Base-by-base conservation (phyloP, 2,888 invertebrate genomes). In the Athrips mouffetella region DNA sequence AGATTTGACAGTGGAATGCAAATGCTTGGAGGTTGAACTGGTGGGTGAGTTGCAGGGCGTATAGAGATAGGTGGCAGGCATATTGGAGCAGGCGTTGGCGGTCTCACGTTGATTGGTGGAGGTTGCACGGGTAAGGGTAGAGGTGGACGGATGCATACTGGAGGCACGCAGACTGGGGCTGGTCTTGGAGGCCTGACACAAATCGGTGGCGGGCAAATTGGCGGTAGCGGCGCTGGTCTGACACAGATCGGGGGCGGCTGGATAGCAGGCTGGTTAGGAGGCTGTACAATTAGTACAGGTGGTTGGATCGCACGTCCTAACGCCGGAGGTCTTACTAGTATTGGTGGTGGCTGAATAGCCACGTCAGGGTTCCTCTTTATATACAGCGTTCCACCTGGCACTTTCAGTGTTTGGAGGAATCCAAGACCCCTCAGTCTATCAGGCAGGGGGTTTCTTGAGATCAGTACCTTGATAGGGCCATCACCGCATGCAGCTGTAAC, bases 311-410 rank as follows among this genome's bases (percentile, higher is more conserved):
- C 61, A 0, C 65, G 62, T 1, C n/a, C 33, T 0, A 76, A 80
- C 0, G 63, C 65, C 1, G 82, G 65, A 0, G 77, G 71, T 0
- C 33, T n/a, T 25, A 52, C 21, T 2, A 53, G 25, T 55, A 85
- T 78, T 0, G 84, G 62, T 0, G 85, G 80, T 0, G 82, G 81
- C 33, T 80, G 81, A 52, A 85, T 76, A 47, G 77, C 49, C 1
- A 80, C 67, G 54, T 80, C 79, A 1, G 84, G 82, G 21, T 71
- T 67, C 0, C 67, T 61, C 6, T 62, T 59, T 47, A 83, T 53
- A 71, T 53, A 80, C 60, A 85, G 67, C 2, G 65, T 67, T 3
- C 85, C 85, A 0, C 83, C 83, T 0, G 74, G 73, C 0, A 84
- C 79, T 1, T 67, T 56, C 21, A 78, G 47, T 1, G 66, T 57